These are phyloP conservation scores for Neogobius melanostomus DNA, from an alignment of 2,113 vertebrate species.

Conservation along the genomic window DNA sequence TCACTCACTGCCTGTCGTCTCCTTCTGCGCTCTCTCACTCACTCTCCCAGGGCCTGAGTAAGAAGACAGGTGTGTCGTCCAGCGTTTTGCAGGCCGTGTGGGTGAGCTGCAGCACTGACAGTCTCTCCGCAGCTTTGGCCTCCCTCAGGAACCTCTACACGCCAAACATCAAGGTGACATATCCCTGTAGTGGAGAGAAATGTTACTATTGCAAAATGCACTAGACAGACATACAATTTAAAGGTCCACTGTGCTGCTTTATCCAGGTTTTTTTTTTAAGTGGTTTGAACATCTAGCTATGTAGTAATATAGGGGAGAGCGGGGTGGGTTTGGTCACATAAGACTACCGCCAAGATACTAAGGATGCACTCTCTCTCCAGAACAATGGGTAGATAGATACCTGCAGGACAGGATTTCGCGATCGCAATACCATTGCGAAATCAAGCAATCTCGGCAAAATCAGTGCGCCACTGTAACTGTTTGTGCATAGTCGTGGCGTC, in stretches of 20 bases:
- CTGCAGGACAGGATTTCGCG: too few species aligned
- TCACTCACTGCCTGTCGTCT: conserved; percentile 3
- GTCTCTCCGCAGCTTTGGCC: conserved; percentile 90
- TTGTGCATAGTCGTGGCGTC: too few species aligned
- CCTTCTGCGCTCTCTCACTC: background rate
- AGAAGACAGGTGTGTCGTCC: conserved; percentile 93
- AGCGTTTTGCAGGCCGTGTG: conserved; percentile 95
- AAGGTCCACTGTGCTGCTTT: background rate
- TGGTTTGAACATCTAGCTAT: background rate
- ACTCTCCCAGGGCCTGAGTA: conserved; percentile 87
- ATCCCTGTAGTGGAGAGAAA: background rate
- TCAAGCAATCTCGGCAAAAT: too few species aligned
- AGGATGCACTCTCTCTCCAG: too few species aligned
- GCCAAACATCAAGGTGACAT: conserved; percentile 93
- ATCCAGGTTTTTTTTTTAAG: background rate
- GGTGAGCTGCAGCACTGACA: conserved; percentile 93
- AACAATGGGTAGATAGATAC: too few species aligned
- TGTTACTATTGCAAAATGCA: background rate
- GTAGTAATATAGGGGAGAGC: too few species aligned
- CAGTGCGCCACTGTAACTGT: too few species aligned
- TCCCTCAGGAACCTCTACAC: conserved; percentile 97
- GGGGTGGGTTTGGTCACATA: too few species aligned
- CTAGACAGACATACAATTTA: background rate
- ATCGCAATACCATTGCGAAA: too few species aligned
- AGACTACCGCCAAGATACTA: too few species aligned